These are phyloP conservation scores for Sanderia malayensis DNA, from an alignment of 30 jellyfish, hydroid and myxozoan species.

Conservation along the genomic window DNA sequence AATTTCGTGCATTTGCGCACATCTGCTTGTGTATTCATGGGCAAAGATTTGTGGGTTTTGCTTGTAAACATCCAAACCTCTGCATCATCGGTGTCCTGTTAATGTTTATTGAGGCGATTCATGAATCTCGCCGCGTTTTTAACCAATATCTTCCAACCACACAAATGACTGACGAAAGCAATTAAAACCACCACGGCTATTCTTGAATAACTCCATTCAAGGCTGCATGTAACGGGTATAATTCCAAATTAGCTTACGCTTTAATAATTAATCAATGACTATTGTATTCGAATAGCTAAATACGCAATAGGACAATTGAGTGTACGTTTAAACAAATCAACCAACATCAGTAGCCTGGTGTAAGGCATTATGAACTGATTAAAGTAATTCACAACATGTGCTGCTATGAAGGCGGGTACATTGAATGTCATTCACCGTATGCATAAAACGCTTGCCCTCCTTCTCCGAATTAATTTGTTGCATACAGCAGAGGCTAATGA, in stretches of 20 bases:
- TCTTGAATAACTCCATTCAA: not conserved
- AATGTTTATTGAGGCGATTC: not conserved
- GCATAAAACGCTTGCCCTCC: not conserved
- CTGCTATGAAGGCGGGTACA: not conserved
- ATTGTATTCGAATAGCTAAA: not conserved
- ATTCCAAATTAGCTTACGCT: not conserved
- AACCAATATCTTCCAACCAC: not conserved
- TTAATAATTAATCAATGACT: not conserved
- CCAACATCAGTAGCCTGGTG: not conserved
- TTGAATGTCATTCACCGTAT: not conserved
- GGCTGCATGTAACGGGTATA: not conserved
- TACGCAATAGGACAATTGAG: not conserved
- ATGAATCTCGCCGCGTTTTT: not conserved
- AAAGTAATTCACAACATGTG: not conserved
- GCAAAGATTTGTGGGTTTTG: too few relatives aligned
- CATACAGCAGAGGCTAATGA: not conserved
- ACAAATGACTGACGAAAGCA: not conserved
- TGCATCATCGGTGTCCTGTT: too few relatives aligned
- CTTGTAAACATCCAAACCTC: too few relatives aligned
- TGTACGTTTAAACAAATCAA: not conserved
- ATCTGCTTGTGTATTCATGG: too few relatives aligned
- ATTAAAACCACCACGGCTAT: not conserved
- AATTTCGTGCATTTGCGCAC: too few relatives aligned
- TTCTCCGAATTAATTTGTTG: not conserved
- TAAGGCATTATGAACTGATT: not conserved